Evolutionary conservation across 2,797 vertebrate genomes (phyloP).

Genomic region (Rhynchotus rufescens): DNA sequence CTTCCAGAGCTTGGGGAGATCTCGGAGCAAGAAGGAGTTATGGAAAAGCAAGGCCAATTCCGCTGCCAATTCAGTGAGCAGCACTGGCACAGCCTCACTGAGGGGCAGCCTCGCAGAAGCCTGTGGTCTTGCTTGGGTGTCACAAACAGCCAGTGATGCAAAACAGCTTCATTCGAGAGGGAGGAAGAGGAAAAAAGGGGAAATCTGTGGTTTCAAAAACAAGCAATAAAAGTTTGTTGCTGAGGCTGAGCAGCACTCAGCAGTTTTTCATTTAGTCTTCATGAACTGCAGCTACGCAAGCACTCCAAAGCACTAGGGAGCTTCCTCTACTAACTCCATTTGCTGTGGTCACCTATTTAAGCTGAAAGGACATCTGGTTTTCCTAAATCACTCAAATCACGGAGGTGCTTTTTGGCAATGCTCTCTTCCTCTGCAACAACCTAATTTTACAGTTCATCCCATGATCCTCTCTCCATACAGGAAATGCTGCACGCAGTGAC

Average conservation of each 20-base stretch:
- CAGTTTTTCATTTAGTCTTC: constrained; percentile 64
- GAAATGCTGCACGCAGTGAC: constrained; percentile 4
- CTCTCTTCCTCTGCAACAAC: not conserved
- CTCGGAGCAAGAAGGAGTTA: not conserved
- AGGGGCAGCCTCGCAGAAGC: constrained; percentile 58
- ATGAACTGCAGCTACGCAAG: constrained; percentile 12
- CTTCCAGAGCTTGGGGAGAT: not conserved
- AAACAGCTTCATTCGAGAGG: constrained; percentile 35
- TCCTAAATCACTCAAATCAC: constrained; percentile 27
- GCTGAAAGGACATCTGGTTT: constrained; percentile 60
- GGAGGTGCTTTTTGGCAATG: constrained; percentile 50
- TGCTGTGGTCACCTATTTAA: constrained; percentile 57
- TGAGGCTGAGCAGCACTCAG: constrained; percentile 53
- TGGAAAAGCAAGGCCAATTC: not conserved
- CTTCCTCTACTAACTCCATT: constrained; percentile 8
- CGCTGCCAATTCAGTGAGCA: constrained; percentile 47
- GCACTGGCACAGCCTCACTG: constrained; percentile 38
- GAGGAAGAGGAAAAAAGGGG: constrained; percentile 35
- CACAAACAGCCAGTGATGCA: constrained; percentile 52
- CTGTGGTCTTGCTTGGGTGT: constrained; percentile 64
- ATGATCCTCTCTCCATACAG: not conserved
- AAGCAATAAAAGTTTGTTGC: constrained; percentile 57
- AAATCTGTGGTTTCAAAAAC: constrained; percentile 65
- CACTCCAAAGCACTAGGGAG: not conserved
- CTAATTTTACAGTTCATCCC: not conserved